A percentile compares a stretch with the other conserved stretches of the same genome.
phyloP scores from a whole-genome alignment of 2,113 vertebrate genomes.

The Bettongia penicillata region DNA sequence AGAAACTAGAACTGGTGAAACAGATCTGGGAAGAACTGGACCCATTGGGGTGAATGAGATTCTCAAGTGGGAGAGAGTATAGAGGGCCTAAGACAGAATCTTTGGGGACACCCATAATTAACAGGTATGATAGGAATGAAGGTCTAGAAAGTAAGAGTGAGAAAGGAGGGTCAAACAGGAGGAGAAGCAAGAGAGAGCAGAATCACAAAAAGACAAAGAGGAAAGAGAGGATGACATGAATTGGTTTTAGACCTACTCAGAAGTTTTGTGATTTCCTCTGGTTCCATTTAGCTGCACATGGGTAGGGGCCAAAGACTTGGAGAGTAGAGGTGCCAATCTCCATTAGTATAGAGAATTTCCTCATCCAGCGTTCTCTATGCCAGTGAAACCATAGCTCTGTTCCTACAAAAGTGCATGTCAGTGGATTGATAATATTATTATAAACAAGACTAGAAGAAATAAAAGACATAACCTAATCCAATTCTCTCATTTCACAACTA shows the following conservation, averaged over 20 bases:
- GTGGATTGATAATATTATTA: neutral
- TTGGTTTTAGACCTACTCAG: neutral
- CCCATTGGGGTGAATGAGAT: neutral
- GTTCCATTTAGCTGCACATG: neutral
- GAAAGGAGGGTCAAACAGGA: neutral
- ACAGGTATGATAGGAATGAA: neutral
- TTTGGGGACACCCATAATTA: neutral
- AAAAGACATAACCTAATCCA: neutral
- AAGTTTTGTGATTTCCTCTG: neutral
- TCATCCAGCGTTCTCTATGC: neutral
- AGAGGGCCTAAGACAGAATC: neutral
- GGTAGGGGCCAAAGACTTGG: neutral
- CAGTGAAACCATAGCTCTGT: neutral
- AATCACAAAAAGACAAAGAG: neutral
- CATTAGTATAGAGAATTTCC: neutral
- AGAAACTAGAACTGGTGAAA: neutral
- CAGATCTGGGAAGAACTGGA: neutral
- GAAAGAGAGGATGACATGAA: neutral
- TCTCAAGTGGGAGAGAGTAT: neutral
- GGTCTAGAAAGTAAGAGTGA: too few species aligned
- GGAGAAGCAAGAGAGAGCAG: neutral
- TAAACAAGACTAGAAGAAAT: neutral
- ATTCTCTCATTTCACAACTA: neutral
- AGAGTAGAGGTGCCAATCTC: neutral
- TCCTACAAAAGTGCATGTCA: neutral